Base-by-base conservation (phyloP, 1,140 invertebrate species). In the Euura saliciscinereae region DNA sequence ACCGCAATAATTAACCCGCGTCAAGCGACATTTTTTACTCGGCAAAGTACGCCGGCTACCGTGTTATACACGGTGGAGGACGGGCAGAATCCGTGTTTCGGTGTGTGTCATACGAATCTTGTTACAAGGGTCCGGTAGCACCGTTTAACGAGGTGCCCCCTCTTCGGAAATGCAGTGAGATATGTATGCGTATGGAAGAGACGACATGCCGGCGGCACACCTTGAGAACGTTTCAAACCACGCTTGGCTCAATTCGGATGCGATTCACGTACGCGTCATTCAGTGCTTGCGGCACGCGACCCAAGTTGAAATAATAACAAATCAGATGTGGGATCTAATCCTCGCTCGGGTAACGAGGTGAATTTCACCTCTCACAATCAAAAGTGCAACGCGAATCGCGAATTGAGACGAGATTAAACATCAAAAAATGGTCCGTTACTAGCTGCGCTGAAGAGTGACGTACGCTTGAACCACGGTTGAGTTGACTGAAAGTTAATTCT, bases 1-100 rank as follows among this genome's bases (percentile, higher is more conserved):
- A 59, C 51, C 51, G 51, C 51, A 59, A 59, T 59, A 59, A 59
- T 59, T 59, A 59, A 59, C 51, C 51, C 51, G 13, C 51, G 51
- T 59, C 51, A 6, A n/a, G 51, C 51, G 51, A 59, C 51, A 6
- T 59, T 59, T 4, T 1, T 59, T 59, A 11, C 13, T 59, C 13
- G 51, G 8, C 8, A 8, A 59, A 59, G 51, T n/a, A n/a, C 5
- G 10, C 3, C 51, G 51, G 51, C 6, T n/a, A 11, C 51, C 51
- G 51, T 59, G 51, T 59, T 59, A 8, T 59, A 59, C 51, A 59
- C 51, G 51, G 51, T 8, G 13, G 6, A 59, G 51, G 51, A 59
- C 5, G 51, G 51, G 8, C 13, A n/a, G 51, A 59, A 59, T 59
- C 51, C 51, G 6, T 59, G 51, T 59, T 59, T 59, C 8, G 51